A percentile compares a stretch with the other conserved stretches of the same genome.
These are phyloP conservation scores for Azemiops feae DNA, from an alignment of 2,113 vertebrate species.

Conservation along the genomic window DNA sequence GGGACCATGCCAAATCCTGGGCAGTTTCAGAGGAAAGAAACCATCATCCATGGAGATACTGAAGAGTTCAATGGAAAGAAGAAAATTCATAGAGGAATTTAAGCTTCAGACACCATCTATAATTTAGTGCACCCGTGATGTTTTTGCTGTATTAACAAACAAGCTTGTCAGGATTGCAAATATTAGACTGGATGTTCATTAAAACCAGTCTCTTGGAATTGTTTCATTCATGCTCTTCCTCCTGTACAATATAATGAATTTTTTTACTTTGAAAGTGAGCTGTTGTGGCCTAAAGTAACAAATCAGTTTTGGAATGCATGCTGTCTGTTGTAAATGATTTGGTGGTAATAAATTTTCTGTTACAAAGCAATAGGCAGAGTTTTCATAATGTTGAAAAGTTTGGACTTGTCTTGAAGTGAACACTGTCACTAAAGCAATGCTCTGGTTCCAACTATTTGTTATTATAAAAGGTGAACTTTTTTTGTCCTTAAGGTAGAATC, in stretches of 20 bases:
- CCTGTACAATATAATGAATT: constrained; percentile 54
- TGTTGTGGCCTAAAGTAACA: constrained; percentile 75
- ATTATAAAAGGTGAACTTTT: constrained; percentile 74
- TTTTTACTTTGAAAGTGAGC: constrained; percentile 64
- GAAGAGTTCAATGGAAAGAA: not conserved
- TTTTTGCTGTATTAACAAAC: constrained; percentile 14
- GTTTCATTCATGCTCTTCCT: constrained; percentile 38
- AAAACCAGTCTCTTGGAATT: not conserved
- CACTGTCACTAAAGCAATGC: constrained; percentile 73
- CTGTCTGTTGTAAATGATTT: constrained; percentile 84
- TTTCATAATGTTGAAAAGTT: constrained; percentile 81
- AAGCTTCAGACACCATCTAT: not conserved
- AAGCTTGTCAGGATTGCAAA: not conserved
- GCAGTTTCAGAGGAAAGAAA: not conserved
- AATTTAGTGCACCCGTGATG: not conserved
- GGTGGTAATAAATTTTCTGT: constrained; percentile 81
- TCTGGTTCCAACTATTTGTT: constrained; percentile 76
- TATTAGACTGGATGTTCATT: constrained; percentile 38
- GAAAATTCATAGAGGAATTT: not conserved
- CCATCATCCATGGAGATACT: not conserved
- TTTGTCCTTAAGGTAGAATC: constrained; percentile 75
- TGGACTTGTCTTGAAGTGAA: constrained; percentile 84
- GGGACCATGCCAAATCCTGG: not conserved
- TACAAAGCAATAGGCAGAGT: constrained; percentile 76
- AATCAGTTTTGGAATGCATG: constrained; percentile 80